Base-by-base conservation (phyloP, 2,113 vertebrate genomes). In the Ptilorrhoa leucosticta region DNA sequence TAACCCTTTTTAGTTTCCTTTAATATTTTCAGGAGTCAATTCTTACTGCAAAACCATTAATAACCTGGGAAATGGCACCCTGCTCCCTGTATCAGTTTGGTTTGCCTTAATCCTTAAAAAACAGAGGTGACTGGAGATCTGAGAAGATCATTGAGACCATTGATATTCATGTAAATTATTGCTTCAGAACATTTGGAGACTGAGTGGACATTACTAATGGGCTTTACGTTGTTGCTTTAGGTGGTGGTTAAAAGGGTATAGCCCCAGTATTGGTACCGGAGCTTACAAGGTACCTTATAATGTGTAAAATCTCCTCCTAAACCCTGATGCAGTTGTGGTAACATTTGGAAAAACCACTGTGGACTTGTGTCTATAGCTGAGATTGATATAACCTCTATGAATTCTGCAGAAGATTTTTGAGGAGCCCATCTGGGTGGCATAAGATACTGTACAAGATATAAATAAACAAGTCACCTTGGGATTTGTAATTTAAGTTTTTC, bases 11-110 rank as follows among this genome's bases (percentile, higher is more conserved):
- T 69, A 58, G 3, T 78, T 65, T 48, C 45, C 51, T 83, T 51
- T 77, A 77, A 15, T 27, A 56, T 71, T 73, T 96, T 92, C 80
- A 98, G 98, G 97, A 93, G 92, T 98, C 17, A 94, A 93, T 82
- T 99, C 98, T 94, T 99, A 98, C 81, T 98, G 98, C 94, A 98
- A 98, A 96, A 97, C 98, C 48, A 98, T 98, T 47, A 83, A 98
- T 45, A 97, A 98, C n/a, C 93, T 98, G 56, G 90, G 85, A 86
- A 97, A 97, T 79, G 61, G 37, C 10, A 90, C 99, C 8, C 96
- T 61, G 2, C 98, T 98, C 10, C 0, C 90, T 98, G 40, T 98
- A 98, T 95, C 98, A 98, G 90, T 98, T 98, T 73, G 98, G 98
- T 85, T 96, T 99, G 86, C 98, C 98, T 83, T 98, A 98, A 91